These are phyloP conservation scores for Eilema sororculum DNA, from an alignment of 2,888 invertebrate genomes.

Conservation along the genomic window DNA sequence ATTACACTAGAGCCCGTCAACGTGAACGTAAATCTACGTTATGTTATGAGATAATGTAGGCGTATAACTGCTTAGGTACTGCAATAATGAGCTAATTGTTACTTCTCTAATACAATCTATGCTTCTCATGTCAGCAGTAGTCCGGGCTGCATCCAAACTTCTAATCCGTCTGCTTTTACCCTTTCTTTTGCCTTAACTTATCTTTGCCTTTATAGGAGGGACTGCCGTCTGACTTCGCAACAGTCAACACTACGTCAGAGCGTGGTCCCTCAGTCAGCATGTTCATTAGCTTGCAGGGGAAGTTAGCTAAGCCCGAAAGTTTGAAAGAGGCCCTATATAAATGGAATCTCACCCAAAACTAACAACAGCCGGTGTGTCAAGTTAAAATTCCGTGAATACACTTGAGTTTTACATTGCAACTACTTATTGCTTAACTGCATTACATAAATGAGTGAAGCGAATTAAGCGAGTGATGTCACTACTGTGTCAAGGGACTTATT, in stretches of 20 bases:
- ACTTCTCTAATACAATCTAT: not conserved
- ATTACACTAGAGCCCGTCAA: not conserved
- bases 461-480: not conserved
- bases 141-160: not conserved
- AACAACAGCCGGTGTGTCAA: not conserved
- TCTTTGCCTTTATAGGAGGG: too few species aligned
- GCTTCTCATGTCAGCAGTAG: too few species aligned
- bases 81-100: not conserved
- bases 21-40: not conserved
- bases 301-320: not conserved
- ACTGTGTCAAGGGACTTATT: not conserved
- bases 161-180: not conserved
- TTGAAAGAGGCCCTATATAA: too few species aligned
- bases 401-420: not conserved
- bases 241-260: too few species aligned
- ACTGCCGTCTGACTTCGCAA: too few species aligned
- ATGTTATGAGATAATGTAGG: not conserved
- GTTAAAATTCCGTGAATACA: not conserved
- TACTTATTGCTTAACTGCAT: not conserved
- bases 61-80: too few species aligned
- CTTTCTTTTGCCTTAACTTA: too few species aligned
- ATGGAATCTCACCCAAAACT: not conserved
- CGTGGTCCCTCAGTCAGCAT: not conserved
- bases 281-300: not conserved
- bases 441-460: not conserved